Percentiles rank a stretch among this genome's conserved stretches.
These are phyloP conservation scores for Cephus nigrinus DNA, from an alignment of 2,888 invertebrate genomes.

Conservation along the genomic window DNA sequence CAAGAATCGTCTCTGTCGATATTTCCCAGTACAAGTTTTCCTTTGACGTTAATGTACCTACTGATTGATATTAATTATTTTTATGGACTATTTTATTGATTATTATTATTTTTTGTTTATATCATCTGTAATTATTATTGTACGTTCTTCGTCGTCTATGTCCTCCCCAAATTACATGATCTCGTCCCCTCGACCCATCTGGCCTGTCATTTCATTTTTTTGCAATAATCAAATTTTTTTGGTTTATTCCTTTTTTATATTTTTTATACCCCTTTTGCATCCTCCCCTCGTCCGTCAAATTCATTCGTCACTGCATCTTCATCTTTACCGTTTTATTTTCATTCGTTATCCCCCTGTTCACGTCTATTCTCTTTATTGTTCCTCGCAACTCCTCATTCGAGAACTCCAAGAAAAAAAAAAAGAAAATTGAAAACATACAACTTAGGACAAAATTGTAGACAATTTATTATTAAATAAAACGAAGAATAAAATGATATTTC, in stretches of 20 bases:
- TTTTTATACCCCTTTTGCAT: neutral
- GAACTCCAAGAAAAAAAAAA: slow-evolving; percentile 47
- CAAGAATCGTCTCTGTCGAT: slow-evolving; percentile 24
- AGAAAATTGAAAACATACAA: slow-evolving; percentile 46
- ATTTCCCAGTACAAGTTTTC: slow-evolving; percentile 11
- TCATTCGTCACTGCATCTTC: too few species aligned
- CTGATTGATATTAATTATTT: slow-evolving; percentile 18
- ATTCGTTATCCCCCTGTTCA: neutral
- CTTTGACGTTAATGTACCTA: slow-evolving; percentile 22
- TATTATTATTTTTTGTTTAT: slow-evolving; percentile 20
- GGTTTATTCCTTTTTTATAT: neutral
- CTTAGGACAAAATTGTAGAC: slow-evolving; percentile 64
- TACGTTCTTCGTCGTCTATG: slow-evolving; percentile 4
- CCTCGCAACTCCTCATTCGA: slow-evolving; percentile 46
- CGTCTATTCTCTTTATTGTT: slow-evolving; percentile 43
- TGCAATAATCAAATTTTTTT: neutral
- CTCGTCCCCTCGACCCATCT: neutral
- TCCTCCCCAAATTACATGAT: neutral
- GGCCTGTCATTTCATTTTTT: neutral
- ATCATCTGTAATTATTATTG: slow-evolving; percentile 16
- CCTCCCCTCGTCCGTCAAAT: too few species aligned
- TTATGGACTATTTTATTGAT: slow-evolving; percentile 19
- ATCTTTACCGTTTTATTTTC: too few species aligned
- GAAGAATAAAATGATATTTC: slow-evolving; percentile 61
- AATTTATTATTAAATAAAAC: slow-evolving; percentile 65